Evolutionary conservation across 2,888 invertebrate genomes (phyloP).

Genomic region (Lapara coniferarum): DNA sequence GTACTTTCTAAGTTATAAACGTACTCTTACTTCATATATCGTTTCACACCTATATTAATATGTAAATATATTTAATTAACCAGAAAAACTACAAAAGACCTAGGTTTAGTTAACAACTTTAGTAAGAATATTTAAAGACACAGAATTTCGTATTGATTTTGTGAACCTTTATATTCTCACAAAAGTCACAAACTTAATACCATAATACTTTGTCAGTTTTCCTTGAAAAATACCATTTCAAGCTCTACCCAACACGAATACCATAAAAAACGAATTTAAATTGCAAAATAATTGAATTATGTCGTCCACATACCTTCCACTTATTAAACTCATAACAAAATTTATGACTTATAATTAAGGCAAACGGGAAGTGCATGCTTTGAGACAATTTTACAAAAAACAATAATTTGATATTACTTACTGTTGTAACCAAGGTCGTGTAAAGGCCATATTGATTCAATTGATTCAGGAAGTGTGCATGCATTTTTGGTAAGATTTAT

Average conservation of each 20-base stretch:
- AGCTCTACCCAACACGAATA: no score
- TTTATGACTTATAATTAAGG: conserved; percentile 30
- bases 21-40: no score
- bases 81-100: no score
- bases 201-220: no score
- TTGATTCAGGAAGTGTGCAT: conserved; percentile 37
- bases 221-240: no score
- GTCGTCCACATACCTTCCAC: neutral
- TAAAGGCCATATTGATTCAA: conserved; percentile 44
- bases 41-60: no score
- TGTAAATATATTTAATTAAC: no score
- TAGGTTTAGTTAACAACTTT: no score
- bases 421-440: conserved; percentile 40
- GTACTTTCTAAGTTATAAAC: neutral
- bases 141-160: no score
- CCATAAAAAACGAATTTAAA: neutral
- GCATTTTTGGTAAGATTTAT: conserved; percentile 14
- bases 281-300: neutral
- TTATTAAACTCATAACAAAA: neutral
- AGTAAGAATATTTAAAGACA: no score
- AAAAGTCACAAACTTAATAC: no score
- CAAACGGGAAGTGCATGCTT: conserved; percentile 49
- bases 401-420: conserved; percentile 21
- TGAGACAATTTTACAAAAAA: conserved; percentile 35
- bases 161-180: no score